phyloP scores from a whole-genome alignment of 2,113 vertebrate genomes.

The Agelaius phoeniceus region DNA sequence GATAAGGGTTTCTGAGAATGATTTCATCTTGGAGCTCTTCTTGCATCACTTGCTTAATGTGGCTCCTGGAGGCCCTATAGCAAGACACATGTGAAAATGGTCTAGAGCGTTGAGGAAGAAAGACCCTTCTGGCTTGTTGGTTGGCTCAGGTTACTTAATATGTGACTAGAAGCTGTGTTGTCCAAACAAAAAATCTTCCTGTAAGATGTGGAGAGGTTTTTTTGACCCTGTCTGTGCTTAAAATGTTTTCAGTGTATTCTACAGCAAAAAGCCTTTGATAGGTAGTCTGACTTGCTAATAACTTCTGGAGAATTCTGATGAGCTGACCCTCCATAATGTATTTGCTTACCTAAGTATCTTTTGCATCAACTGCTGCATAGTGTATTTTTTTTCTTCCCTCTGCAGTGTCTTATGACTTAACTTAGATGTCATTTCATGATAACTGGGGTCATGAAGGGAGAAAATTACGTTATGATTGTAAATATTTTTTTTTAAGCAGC shows the following conservation, averaged over 20 bases:
- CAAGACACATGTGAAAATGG: not conserved
- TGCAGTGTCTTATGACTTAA: not conserved
- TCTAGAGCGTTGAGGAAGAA: not conserved
- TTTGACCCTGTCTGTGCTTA: not conserved
- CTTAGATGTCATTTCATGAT: not conserved
- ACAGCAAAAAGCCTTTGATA: not conserved
- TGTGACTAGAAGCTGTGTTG: not conserved
- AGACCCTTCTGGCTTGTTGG: not conserved
- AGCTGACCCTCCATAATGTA: not conserved
- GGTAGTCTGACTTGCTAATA: not conserved
- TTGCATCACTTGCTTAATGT: constrained; percentile 13
- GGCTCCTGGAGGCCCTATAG: not conserved
- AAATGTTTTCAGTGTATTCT: not conserved
- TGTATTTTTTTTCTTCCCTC: not conserved
- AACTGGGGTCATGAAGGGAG: not conserved
- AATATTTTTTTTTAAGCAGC: not conserved
- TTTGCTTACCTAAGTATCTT: not conserved
- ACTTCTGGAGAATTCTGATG: not conserved
- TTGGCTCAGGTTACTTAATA: not conserved
- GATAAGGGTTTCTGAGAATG: not conserved
- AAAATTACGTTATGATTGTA: not conserved
- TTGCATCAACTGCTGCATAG: not conserved
- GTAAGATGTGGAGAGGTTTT: not conserved
- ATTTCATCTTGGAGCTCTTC: constrained; percentile 30
- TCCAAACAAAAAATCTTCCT: not conserved